Evolutionary conservation across 2,797 vertebrate species (phyloP), one percentile per base, ranked within the genome.

Genomic region (Notolepis coatsorum): DNA sequence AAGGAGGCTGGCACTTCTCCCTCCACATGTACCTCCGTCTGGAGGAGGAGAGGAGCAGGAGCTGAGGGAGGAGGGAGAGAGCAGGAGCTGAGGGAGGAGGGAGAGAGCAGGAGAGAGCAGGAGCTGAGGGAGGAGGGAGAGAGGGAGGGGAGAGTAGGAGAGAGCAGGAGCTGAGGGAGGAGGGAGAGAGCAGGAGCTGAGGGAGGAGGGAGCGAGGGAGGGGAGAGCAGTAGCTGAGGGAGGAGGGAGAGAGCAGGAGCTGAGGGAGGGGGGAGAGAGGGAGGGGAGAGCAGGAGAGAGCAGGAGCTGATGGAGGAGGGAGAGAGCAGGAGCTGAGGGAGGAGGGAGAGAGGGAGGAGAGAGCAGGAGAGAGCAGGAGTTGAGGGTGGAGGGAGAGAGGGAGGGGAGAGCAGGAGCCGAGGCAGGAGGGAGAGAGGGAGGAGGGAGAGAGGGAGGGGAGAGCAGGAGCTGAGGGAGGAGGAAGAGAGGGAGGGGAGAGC

Each of bases 1-100:
- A 83, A 0, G 61, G 81, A 2, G 61, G 55, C 7, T 84, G 80
- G 80, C 77, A 73, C 71, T 83, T 85, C 66, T 87, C 80, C 30
- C 65, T 86, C 15, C 70, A 84, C 59, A 79, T 84, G 82, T 79
- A 80, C 65, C 65, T 39, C 31, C 71, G 69, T 41, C 56, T 77
- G 68, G 84, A 82, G 64, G 75, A 87, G 78, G 73, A 88, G 42
- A 79, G 81, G 77, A 76, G 37, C 23, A 31, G 21, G 43, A 72
- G 78, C n/a, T n/a, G n/a, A n/a, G n/a, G n/a, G n/a, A n/a, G n/a
- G n/a, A n/a, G n/a, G n/a, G n/a, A n/a, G n/a, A 58, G 77, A 86
- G 68, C 70, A 56, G 70, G 63, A 77, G 64, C 79, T 84, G 48
- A 76, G 66, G 65, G 75, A 72, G 7, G 24, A 71, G 72, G 61